Base-by-base conservation (phyloP, 2,113 vertebrate genomes). In the Eulacestoma nigropectus region DNA sequence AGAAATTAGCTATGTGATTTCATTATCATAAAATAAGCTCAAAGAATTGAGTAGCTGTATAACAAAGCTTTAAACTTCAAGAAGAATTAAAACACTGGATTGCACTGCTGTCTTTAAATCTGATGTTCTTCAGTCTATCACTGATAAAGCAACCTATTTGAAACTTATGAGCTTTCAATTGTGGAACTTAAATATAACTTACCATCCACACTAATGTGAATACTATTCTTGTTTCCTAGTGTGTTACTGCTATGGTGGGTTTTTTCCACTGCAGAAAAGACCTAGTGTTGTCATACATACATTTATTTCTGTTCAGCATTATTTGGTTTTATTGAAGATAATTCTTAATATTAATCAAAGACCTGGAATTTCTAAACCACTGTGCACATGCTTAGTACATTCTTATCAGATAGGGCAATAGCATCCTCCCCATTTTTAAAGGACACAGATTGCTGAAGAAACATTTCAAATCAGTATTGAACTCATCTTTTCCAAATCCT, bases 21-120 rank as follows among this genome's bases (percentile, higher is more conserved):
- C 85, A 92, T 97, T 76, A 93, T 53, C 57, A 90, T 93, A 74
- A 93, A 95, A 76, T 70, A 74, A 84, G 86, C 47, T 82, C 18
- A 8, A 73, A 62, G 32, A 86, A 49, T 83, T 88, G 16, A 82
- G 49, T 42, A 35, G 65, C 41, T 83, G 1, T 73, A 29, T 76
- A 76, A 89, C 7, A 90, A 74, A 70, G 20, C 23, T 87, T 92
- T 87, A 87, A 74, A 81, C 23, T 55, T 91, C 47, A 63, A 29
- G 30, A 74, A 50, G 73, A 91, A 57, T 49, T 63, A 67, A 88
- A 89, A 21, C 26, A 37, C 22, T 8, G 4, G 11, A 67, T 94
- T 78, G 20, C 2, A 0, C 50, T 79, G 4, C 50, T 86, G 20
- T n/a, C 52, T 89, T 72, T 82, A 70, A 72, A 94, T 55, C 12